Evolutionary conservation across 2,113 vertebrate genomes (phyloP).

Genomic region (Acanthochromis polyacanthus): DNA sequence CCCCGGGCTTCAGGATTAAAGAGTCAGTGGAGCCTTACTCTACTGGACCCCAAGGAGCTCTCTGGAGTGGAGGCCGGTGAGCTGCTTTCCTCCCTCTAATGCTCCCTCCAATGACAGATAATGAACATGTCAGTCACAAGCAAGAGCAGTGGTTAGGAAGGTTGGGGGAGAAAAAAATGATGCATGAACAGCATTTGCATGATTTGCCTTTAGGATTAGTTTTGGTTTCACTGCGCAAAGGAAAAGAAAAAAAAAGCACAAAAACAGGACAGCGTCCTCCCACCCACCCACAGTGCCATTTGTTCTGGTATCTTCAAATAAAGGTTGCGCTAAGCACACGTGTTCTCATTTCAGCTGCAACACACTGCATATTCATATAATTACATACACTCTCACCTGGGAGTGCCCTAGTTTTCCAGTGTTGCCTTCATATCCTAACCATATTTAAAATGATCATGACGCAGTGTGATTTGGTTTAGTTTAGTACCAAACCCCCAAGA

Average conservation of each 20-base stretch:
- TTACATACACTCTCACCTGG: constrained; percentile 34
- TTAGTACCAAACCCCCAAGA: constrained; percentile 1
- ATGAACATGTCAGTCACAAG: constrained; percentile 50
- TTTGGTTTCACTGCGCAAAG: constrained; percentile 33
- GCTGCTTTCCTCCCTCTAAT: constrained; percentile 10
- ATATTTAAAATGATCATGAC: not conserved
- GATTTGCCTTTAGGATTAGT: constrained; percentile 23
- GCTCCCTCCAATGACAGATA: constrained; percentile 26
- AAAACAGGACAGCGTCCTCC: constrained; percentile 21
- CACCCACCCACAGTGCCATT: constrained; percentile 38
- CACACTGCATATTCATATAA: constrained; percentile 35
- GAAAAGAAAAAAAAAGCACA: constrained; percentile 1
- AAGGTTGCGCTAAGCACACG: constrained; percentile 50
- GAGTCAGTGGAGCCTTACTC: constrained; percentile 53
- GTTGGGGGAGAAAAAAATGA: constrained; percentile 10
- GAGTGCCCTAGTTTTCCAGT: constrained; percentile 23
- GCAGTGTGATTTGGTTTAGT: not conserved
- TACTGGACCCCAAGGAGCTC: constrained; percentile 33
- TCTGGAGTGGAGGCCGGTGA: constrained; percentile 12
- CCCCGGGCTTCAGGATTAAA: constrained; percentile 52
- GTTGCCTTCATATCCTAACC: constrained; percentile 17
- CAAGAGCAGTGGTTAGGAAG: not conserved
- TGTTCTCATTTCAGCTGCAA: constrained; percentile 12
- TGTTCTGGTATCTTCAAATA: constrained; percentile 43
- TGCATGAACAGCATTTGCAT: constrained; percentile 51